Conservation (phyloP, 2,113 vertebrate species). For the Neolamprologus sp. region DNA sequence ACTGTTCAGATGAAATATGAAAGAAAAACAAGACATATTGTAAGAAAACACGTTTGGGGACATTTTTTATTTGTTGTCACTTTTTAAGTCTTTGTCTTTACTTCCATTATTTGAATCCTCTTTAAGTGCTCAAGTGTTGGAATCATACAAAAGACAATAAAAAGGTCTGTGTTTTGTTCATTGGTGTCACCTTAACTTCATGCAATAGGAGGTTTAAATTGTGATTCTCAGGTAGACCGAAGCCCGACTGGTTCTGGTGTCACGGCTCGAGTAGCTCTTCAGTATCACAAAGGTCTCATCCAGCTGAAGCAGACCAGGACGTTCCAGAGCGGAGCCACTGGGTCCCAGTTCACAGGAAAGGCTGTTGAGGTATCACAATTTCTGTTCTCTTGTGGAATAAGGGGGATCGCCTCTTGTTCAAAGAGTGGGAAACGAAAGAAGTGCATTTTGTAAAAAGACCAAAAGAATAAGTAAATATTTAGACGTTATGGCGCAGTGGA, state of each 20-base stretch:
- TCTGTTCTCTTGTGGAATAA: neutral
- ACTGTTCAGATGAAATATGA: neutral
- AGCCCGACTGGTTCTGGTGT: conserved; percentile 92
- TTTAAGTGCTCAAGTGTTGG: neutral
- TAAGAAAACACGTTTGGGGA: neutral
- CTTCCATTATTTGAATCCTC: neutral
- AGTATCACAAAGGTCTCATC: conserved; percentile 87
- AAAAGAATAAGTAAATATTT: neutral
- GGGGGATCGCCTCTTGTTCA: neutral
- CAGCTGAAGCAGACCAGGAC: conserved; percentile 77
- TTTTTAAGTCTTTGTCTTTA: neutral
- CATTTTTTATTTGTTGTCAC: neutral
- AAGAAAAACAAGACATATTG: neutral
- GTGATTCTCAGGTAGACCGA: conserved; percentile 80
- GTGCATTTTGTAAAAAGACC: neutral
- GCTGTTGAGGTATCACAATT: conserved; percentile 74
- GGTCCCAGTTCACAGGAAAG: conserved; percentile 84
- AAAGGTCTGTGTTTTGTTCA: neutral
- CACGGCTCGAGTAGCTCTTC: conserved; percentile 89
- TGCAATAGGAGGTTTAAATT: neutral
- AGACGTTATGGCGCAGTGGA: neutral
- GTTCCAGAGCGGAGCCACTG: conserved; percentile 82
- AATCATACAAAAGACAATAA: neutral
- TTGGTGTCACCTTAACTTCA: neutral
- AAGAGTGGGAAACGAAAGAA: neutral